A percentile compares a stretch with the other conserved stretches of the same genome.
phyloP scores from a whole-genome alignment of 2,113 vertebrate genomes.

The Trematomus loennbergii region DNA sequence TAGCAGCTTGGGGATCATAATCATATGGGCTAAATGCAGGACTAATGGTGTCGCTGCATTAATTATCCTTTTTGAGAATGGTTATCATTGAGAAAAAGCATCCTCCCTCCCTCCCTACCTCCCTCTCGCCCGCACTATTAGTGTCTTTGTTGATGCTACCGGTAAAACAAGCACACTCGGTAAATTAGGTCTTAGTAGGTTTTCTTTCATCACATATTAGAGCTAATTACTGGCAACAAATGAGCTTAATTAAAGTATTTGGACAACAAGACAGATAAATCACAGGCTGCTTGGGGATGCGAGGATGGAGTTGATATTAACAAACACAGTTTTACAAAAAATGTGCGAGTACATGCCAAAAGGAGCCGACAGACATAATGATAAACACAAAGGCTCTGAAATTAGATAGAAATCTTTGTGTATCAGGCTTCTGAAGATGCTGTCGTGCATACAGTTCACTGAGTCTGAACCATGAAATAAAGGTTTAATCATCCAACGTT shows the following conservation, averaged over 20 bases:
- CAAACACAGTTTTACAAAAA: background rate
- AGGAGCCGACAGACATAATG: background rate
- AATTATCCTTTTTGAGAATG: slow-evolving; percentile 30
- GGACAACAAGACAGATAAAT: slow-evolving; percentile 34
- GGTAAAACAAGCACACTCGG: slow-evolving; percentile 22
- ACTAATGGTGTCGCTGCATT: slow-evolving; percentile 39
- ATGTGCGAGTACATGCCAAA: background rate
- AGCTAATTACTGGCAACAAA: slow-evolving; percentile 59
- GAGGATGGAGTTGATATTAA: slow-evolving; percentile 23
- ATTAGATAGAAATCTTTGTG: background rate
- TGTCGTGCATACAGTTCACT: background rate
- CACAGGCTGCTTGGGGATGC: slow-evolving; percentile 32
- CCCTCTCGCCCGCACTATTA: slow-evolving; percentile 4
- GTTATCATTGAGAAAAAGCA: slow-evolving; percentile 30
- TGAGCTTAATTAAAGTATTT: slow-evolving; percentile 60
- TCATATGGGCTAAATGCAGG: slow-evolving; percentile 22
- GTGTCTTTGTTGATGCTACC: slow-evolving; percentile 53
- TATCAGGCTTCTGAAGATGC: background rate
- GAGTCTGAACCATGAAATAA: background rate
- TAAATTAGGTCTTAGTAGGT: slow-evolving; percentile 51
- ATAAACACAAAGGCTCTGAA: background rate
- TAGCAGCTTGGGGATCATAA: slow-evolving; percentile 18
- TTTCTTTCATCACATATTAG: slow-evolving; percentile 63
- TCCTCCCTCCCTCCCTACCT: background rate
- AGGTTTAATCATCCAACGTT: background rate